A percentile compares a stretch with the other conserved stretches of the same genome.
Evolutionary conservation across 92 coral and sea anemone species (phyloP).

Genomic region (Porites rus): DNA sequence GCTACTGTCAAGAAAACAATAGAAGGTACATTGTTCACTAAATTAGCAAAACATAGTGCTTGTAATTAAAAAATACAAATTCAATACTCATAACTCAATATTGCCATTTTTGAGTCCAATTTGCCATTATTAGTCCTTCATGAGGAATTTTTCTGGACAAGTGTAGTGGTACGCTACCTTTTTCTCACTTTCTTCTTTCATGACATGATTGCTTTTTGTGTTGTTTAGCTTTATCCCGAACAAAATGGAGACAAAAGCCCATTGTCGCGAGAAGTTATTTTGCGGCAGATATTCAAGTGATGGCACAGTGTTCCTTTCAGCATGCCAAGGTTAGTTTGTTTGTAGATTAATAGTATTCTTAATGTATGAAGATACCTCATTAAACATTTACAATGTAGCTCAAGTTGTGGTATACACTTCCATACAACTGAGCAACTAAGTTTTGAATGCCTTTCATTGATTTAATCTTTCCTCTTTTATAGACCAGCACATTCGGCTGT

Average conservation of each 20-base stretch:
- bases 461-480: background rate
- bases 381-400: background rate
- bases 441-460: too few species aligned
- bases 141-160: too few species aligned
- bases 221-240: conserved; percentile 86
- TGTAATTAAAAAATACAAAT: too few species aligned
- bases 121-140: too few species aligned
- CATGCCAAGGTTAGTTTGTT: conserved; percentile 85
- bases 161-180: too few species aligned
- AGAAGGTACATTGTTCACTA: too few species aligned
- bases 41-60: too few species aligned
- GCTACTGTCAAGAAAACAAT: too few species aligned
- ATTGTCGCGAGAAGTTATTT: conserved; percentile 82
- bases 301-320: conserved; percentile 92
- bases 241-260: conserved; percentile 71
- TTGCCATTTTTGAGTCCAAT: too few species aligned
- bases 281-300: conserved; percentile 94
- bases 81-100: too few species aligned
- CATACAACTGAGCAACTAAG: too few species aligned
- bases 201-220: background rate
- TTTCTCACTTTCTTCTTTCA: background rate
- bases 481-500: conserved; percentile 91
- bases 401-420: too few species aligned
- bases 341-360: background rate
- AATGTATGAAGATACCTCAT: background rate